phyloP scores from a whole-genome alignment of 2,113 vertebrate genomes.

The Semicossyphus pulcher region DNA sequence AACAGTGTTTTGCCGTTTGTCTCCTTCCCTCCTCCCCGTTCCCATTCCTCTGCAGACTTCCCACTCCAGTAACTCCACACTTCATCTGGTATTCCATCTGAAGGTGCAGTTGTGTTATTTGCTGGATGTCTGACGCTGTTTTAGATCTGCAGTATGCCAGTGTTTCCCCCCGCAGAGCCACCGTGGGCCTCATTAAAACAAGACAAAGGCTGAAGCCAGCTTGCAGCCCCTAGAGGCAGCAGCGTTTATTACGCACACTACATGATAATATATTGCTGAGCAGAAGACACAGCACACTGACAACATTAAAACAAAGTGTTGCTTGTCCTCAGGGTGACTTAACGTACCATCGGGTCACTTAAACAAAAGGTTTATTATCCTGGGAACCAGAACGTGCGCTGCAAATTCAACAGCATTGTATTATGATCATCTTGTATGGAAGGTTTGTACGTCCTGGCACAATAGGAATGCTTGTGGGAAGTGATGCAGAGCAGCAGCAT shows the following conservation, averaged over 20 bases:
- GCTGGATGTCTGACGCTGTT: conserved; percentile 15
- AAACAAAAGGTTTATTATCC: background rate
- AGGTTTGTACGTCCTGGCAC: background rate
- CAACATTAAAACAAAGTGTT: conserved; percentile 6
- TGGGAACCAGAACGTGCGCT: background rate
- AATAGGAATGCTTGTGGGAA: background rate
- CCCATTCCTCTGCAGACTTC: background rate
- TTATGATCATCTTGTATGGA: background rate
- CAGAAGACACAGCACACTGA: background rate
- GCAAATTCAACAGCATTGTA: background rate
- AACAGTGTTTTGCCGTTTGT: background rate
- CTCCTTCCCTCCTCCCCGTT: background rate
- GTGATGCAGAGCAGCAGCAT: background rate
- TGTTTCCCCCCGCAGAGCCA: conserved; percentile 18
- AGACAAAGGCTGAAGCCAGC: conserved; percentile 3
- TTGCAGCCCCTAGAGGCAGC: background rate
- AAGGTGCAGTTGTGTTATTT: conserved; percentile 11
- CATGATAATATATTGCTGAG: conserved; percentile 1
- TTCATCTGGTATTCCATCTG: conserved; percentile 23
- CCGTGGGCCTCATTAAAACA: conserved; percentile 23
- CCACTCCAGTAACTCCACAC: background rate
- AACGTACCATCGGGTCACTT: background rate
- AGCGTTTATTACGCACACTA: conserved; percentile 7
- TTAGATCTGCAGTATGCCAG: conserved; percentile 3
- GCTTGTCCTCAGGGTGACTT: conserved; percentile 10